These are phyloP conservation scores for Malurus cyaneus DNA, from an alignment of 2,113 vertebrate species.

Conservation along the genomic window DNA sequence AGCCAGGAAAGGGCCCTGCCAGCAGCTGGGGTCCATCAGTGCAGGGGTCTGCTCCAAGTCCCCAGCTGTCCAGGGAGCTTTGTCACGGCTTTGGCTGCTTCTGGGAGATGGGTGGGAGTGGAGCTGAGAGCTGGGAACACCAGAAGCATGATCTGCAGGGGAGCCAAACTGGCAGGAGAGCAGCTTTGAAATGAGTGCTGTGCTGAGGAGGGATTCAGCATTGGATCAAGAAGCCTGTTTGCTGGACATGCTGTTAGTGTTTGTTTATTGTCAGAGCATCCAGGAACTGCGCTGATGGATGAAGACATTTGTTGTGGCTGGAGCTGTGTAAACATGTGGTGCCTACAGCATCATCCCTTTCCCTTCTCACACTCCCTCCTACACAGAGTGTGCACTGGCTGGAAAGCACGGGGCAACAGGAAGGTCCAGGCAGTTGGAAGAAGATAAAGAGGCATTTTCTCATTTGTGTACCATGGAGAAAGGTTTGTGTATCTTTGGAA, in stretches of 20 bases:
- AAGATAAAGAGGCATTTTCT: not conserved
- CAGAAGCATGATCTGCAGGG: not conserved
- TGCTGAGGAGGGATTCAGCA: not conserved
- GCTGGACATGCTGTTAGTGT: not conserved
- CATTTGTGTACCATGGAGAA: not conserved
- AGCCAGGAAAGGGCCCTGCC: not conserved
- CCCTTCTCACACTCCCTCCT: not conserved
- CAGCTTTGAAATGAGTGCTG: not conserved
- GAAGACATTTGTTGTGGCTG: not conserved
- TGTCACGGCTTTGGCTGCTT: not conserved
- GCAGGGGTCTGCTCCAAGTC: not conserved
- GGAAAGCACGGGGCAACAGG: not conserved
- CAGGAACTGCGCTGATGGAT: not conserved
- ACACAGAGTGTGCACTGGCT: too few species aligned
- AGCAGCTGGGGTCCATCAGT: not conserved
- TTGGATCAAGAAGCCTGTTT: not conserved
- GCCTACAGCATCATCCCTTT: not conserved
- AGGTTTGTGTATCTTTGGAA: not conserved
- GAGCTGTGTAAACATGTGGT: not conserved
- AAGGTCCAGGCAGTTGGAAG: not conserved
- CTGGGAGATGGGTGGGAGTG: fast-evolving
- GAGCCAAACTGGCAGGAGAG: not conserved
- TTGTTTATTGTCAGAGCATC: not conserved
- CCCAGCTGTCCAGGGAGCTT: not conserved
- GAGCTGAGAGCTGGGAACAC: not conserved